Conservation (phyloP, 2,888 invertebrate species). For the Lamproptera curius region DNA sequence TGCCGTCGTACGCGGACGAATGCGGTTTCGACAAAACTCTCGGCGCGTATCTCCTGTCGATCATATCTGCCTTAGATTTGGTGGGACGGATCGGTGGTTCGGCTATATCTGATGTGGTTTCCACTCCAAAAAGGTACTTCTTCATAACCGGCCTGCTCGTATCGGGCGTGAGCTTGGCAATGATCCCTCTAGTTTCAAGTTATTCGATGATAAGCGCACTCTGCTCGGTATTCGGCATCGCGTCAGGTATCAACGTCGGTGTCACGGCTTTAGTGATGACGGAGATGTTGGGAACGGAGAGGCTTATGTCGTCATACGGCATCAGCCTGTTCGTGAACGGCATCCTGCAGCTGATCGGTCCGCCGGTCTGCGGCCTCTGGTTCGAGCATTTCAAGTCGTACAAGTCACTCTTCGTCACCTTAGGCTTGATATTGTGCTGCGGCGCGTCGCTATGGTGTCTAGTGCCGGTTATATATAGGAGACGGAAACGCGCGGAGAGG, state of each 20-base stretch:
- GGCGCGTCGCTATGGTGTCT: conserved; percentile 87
- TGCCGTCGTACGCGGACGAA: conserved; percentile 86
- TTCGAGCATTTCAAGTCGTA: conserved; percentile 81
- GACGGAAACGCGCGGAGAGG: conserved; percentile 40
- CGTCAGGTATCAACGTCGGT: conserved; percentile 91
- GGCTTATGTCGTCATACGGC: conserved; percentile 91
- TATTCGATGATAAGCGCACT: conserved; percentile 82
- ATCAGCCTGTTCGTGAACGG: conserved; percentile 92
- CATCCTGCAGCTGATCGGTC: conserved; percentile 87
- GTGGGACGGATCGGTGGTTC: conserved; percentile 92
- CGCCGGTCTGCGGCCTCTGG: conserved; percentile 89
- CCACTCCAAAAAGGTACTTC: conserved; percentile 89
- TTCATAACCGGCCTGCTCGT: conserved; percentile 87
- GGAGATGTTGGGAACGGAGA: conserved; percentile 90
- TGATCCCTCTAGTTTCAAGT: conserved; percentile 82
- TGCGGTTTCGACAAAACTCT: conserved; percentile 84
- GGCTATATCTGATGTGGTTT: conserved; percentile 86
- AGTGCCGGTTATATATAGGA: conserved; percentile 82
- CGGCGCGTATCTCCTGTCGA: conserved; percentile 86
- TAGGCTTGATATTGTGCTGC: conserved; percentile 84
- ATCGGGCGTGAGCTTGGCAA: conserved; percentile 85
- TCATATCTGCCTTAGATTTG: conserved; percentile 88
- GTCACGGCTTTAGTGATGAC: conserved; percentile 93
- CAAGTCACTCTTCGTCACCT: conserved; percentile 83
- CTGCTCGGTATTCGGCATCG: conserved; percentile 88